Base-by-base conservation (phyloP, 2,797 vertebrate genomes). In the Sitta carolinensis region DNA sequence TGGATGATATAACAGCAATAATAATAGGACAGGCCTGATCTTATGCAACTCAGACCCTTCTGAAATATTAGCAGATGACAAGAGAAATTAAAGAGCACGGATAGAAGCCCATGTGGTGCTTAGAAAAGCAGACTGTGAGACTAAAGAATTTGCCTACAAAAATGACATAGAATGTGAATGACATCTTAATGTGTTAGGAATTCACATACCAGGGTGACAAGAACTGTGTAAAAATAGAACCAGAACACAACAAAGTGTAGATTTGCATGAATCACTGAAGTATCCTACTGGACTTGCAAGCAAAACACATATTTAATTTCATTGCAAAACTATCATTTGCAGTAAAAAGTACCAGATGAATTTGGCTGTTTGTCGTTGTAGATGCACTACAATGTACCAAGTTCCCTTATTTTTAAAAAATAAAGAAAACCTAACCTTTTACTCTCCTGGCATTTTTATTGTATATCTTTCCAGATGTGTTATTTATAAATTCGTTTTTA, bases 321-420 rank as follows among this genome's bases (percentile, higher is more conserved):
- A n/a, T 25, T 50, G 32, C 36, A 68, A 67, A 67, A 34, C 47
- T 67, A 30, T 19, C 7, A 2, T 79, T 93, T 85, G 40, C 67
- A 79, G 18, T 52, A 86, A 68, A 81, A 90, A n/a, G 17, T 74
- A 68, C n/a, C 55, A 54, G 48, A 74, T 48, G 14, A 72, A 61
- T 77, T 51, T 84, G 63, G 16, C 17, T 84, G 10, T 27, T 64
- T n/a, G 25, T 69, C 84, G 16, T 45, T 84, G 23, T 40, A 78
- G n/a, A 38, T 68, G 36, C 19, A 42, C 29, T 59, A 11, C 0
- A 0, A 1, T 4, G 9, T 75, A 64, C 48, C 10, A 21, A 16
- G 79, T 78, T 76, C 27, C 27, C 13, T 79, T 76, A 52, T 74
- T 75, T 94, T 32, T 59, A 3, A 4, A 68, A 90, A 92, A 64